Evolutionary conservation across 1,140 invertebrate genomes (phyloP).

Genomic region (Zeugodacus cucurbitae): DNA sequence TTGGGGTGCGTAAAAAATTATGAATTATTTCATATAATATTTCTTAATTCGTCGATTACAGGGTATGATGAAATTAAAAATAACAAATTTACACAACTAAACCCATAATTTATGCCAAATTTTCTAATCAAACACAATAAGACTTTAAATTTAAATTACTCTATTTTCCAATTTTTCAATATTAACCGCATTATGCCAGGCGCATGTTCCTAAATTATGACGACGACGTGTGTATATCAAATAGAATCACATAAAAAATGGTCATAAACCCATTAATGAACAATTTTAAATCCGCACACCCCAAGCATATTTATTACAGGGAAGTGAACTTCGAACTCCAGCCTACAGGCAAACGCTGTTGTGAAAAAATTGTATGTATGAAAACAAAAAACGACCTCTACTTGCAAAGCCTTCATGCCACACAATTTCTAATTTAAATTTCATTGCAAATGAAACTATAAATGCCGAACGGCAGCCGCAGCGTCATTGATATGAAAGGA

Average conservation of each 20-base stretch:
- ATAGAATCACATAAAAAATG: slow-evolving; percentile 4
- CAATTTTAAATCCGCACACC: neutral
- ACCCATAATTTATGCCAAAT: neutral
- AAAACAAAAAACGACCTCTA: neutral
- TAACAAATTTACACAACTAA: no score
- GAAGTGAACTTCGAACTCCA: neutral
- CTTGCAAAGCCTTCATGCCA: neutral
- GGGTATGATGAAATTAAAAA: no score
- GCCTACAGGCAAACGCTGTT: neutral
- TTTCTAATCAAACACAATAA: neutral
- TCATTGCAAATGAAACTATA: slow-evolving; percentile 35
- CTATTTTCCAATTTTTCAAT: neutral
- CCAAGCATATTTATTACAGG: neutral
- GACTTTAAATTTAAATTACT: neutral
- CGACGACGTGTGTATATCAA: no score
- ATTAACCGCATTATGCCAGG: neutral
- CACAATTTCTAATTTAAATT: slow-evolving; percentile 37
- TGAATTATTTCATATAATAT: no score
- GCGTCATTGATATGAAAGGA: neutral
- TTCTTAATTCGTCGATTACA: no score
- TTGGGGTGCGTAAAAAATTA: no score
- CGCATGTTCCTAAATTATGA: neutral
- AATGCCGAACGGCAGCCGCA: neutral
- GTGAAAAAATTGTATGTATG: neutral
- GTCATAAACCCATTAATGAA: slow-evolving; percentile 19